Conservation (phyloP, 2,888 invertebrate species). For the Pachycephus smyrnensis region DNA sequence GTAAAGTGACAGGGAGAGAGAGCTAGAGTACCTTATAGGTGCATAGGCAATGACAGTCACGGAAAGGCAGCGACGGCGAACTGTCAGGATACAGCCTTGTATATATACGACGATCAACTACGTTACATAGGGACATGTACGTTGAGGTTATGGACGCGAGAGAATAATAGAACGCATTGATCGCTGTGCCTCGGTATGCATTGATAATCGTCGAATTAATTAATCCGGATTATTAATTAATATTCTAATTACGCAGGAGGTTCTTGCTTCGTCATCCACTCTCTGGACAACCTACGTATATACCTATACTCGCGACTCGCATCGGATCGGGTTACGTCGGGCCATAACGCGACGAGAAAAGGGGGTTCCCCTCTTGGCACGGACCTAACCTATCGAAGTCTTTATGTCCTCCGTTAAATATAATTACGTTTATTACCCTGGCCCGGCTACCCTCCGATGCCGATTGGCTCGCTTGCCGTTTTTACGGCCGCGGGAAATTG, state of each 20-base stretch:
- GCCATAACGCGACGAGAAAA: neutral
- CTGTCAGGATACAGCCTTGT: neutral
- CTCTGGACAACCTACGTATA: neutral
- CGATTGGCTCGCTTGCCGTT: conserved; percentile 30
- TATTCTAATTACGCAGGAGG: conserved; percentile 49
- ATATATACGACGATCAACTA: neutral
- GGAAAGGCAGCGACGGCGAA: neutral
- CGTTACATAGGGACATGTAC: neutral
- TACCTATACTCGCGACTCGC: conserved; percentile 24
- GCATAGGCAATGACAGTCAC: neutral
- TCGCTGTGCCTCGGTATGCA: conserved; percentile 20
- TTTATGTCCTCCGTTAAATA: conserved; percentile 56
- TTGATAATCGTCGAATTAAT: conserved; percentile 46
- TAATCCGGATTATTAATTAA: conserved; percentile 52
- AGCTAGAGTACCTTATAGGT: neutral
- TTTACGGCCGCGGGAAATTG: conserved; percentile 52
- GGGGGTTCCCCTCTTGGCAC: neutral
- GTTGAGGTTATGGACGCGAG: neutral
- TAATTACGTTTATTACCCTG: conserved; percentile 55
- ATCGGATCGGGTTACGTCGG: conserved; percentile 30
- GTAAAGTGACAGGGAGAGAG: neutral
- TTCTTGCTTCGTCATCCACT: neutral
- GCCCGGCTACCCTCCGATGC: conserved; percentile 28
- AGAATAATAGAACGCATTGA: neutral
- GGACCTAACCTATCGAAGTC: conserved; percentile 46